Percentiles rank a stretch among this genome's conserved stretches.
phyloP scores from a whole-genome alignment of 2,888 invertebrate genomes.

The Lycia hirtaria region DNA sequence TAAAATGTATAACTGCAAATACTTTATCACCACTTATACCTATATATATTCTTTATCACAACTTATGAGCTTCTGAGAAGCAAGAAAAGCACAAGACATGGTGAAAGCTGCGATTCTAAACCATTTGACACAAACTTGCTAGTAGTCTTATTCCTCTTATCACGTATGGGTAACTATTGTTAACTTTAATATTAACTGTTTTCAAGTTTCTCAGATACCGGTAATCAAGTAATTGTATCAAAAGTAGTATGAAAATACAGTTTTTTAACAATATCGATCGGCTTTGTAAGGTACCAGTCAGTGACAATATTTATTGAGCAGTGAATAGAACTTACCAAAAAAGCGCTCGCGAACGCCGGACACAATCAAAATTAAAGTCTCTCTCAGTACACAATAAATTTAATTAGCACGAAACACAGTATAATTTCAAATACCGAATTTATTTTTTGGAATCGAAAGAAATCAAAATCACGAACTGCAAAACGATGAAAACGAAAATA shows the following conservation, averaged over 20 bases:
- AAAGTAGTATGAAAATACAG: conserved; percentile 53
- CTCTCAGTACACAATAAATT: conserved; percentile 11
- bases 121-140: background rate
- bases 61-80: background rate
- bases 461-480: conserved; percentile 4
- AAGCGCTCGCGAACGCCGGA: background rate
- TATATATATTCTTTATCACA: too few relatives aligned
- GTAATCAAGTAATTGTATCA: background rate
- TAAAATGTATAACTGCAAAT: too few relatives aligned
- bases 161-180: background rate
- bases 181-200: background rate
- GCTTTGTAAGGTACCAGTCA: conserved; percentile 48
- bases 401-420: conserved; percentile 12
- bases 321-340: conserved; percentile 24
- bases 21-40: too few relatives aligned
- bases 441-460: background rate
- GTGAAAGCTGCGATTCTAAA: conserved; percentile 9
- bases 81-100: conserved; percentile 1
- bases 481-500: conserved; percentile 30
- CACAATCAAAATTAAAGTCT: conserved; percentile 4
- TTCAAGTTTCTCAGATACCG: background rate
- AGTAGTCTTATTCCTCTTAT: background rate
- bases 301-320: conserved; percentile 5
- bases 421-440: background rate
- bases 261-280: conserved; percentile 75